Conservation (phyloP, 1,140 invertebrate species). For the Nixonia krombeini region DNA sequence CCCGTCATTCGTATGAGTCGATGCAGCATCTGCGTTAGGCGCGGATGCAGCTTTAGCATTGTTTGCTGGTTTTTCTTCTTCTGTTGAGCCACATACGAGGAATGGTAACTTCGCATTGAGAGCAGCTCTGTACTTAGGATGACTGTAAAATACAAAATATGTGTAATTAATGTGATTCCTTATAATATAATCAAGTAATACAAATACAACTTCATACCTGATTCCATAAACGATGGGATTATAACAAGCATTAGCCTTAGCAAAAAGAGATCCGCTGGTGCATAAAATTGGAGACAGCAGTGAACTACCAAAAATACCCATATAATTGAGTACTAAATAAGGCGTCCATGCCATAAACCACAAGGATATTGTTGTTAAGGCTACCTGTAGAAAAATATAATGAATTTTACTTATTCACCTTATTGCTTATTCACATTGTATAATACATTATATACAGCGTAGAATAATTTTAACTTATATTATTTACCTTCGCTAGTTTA, state of each 20-base stretch:
- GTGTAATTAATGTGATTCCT: background rate
- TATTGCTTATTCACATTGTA: too few species aligned
- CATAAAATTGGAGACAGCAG: slow-evolving; percentile 79
- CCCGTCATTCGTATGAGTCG: slow-evolving; percentile 22
- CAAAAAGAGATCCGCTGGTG: slow-evolving; percentile 80
- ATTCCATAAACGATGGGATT: slow-evolving; percentile 89
- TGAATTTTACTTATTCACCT: too few species aligned
- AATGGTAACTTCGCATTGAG: slow-evolving; percentile 59
- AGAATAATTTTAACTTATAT: background rate
- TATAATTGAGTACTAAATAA: slow-evolving; percentile 83
- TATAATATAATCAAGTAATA: background rate
- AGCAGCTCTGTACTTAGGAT: slow-evolving; percentile 77
- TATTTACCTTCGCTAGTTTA: background rate
- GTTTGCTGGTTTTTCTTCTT: too few species aligned
- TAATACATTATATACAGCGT: background rate
- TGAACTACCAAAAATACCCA: slow-evolving; percentile 77
- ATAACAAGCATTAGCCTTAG: slow-evolving; percentile 83
- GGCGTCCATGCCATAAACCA: slow-evolving; percentile 91
- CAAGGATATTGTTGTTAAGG: slow-evolving; percentile 84
- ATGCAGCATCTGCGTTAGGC: slow-evolving; percentile 30
- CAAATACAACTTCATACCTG: slow-evolving; percentile 73
- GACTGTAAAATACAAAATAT: slow-evolving; percentile 64
- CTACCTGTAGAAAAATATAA: slow-evolving; percentile 78
- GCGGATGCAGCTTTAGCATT: too few species aligned
- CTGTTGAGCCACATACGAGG: slow-evolving; percentile 38